phyloP scores from a whole-genome alignment of 2,888 invertebrate species.

The Notocelia uddmanniana region DNA sequence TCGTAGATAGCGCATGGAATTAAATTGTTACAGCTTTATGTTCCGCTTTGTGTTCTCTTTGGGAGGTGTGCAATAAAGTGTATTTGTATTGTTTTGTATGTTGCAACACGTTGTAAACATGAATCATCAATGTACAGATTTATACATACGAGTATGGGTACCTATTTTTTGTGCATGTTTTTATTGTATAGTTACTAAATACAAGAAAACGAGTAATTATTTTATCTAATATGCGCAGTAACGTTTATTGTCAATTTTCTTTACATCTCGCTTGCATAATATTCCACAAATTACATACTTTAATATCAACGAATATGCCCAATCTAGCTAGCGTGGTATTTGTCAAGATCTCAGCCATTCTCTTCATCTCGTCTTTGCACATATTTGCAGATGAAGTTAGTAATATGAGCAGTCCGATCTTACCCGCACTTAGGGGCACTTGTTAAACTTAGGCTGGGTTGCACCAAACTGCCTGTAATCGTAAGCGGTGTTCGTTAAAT shows the following conservation, averaged over 20 bases:
- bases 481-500: too few species aligned
- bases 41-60: too few species aligned
- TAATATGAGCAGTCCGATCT: conserved; percentile 43
- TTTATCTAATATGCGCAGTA: background rate
- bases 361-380: conserved; percentile 42
- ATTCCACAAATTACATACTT: conserved; percentile 8
- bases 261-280: conserved; percentile 1
- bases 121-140: too few species aligned
- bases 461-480: too few species aligned
- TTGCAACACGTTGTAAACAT: too few species aligned
- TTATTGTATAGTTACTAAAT: too few species aligned
- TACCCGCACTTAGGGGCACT: conserved; percentile 42
- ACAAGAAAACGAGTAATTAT: too few species aligned
- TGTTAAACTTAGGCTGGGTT: conserved; percentile 39
- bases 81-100: too few species aligned
- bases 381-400: conserved; percentile 45
- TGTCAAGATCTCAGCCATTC: conserved; percentile 36
- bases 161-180: background rate
- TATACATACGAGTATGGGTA: too few species aligned
- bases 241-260: background rate
- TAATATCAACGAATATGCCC: conserved; percentile 19
- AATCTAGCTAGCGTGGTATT: conserved; percentile 27
- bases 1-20: too few species aligned
- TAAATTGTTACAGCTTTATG: too few species aligned
- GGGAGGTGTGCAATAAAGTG: too few species aligned